Evolutionary conservation across 2,888 invertebrate species (phyloP).

Genomic region (Aromia moschata): DNA sequence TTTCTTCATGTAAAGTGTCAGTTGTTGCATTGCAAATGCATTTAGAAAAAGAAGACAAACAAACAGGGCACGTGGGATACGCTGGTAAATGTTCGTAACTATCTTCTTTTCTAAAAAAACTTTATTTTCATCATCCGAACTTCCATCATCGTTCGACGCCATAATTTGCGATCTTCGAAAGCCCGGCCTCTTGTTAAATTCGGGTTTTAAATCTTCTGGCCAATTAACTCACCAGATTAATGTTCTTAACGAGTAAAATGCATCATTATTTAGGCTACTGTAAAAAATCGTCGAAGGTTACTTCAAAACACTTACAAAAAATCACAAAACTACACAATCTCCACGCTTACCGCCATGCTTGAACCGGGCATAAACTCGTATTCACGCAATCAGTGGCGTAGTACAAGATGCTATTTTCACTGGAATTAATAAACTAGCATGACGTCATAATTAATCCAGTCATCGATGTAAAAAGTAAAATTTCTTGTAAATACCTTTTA

Average conservation of each 20-base stretch:
- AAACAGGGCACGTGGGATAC: slow-evolving; percentile 38
- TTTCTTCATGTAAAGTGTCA: slow-evolving; percentile 38
- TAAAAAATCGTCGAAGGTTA: slow-evolving; percentile 14
- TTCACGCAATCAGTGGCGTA: slow-evolving; percentile 29
- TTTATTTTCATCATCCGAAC: slow-evolving; percentile 53
- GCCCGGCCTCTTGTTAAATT: slow-evolving; percentile 34
- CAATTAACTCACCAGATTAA: slow-evolving; percentile 33
- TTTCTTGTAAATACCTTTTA: not conserved
- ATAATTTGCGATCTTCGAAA: slow-evolving; percentile 46
- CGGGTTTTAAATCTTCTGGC: slow-evolving; percentile 21
- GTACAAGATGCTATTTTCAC: too few species aligned
- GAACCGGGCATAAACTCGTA: slow-evolving; percentile 48
- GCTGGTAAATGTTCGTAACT: slow-evolving; percentile 30
- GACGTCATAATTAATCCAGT: not conserved
- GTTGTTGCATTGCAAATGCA: slow-evolving; percentile 46
- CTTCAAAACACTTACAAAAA: slow-evolving; percentile 42
- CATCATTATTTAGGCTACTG: slow-evolving; percentile 16
- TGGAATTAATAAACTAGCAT: too few species aligned
- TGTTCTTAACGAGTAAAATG: slow-evolving; percentile 17
- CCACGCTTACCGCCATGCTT: slow-evolving; percentile 56
- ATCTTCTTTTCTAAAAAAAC: slow-evolving; percentile 42
- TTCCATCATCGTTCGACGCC: slow-evolving; percentile 56
- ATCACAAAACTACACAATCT: slow-evolving; percentile 48
- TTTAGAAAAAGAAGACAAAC: slow-evolving; percentile 39
- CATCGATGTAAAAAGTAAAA: not conserved